Percentiles rank a stretch among this genome's conserved stretches.
Evolutionary conservation across 2,888 invertebrate genomes (phyloP).

Genomic region (Lasioglossum villosulum): DNA sequence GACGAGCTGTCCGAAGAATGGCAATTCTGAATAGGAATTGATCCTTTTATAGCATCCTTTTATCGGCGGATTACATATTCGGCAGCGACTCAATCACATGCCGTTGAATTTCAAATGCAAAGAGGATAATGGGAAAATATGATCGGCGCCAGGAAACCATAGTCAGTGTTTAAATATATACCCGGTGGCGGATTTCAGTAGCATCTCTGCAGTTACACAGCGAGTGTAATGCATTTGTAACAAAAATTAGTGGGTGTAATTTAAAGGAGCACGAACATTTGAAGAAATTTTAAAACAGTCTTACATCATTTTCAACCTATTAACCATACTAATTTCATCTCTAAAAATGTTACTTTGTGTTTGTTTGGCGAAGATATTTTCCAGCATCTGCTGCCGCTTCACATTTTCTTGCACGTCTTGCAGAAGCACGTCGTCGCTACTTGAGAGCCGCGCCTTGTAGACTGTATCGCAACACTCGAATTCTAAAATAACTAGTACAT

Average conservation of each 20-base stretch:
- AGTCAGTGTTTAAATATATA: not conserved
- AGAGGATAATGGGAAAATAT: not conserved
- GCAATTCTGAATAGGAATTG: conserved; percentile 2
- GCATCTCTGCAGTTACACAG: too few species aligned
- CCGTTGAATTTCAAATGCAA: not conserved
- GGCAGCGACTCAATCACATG: not conserved
- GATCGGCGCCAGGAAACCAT: not conserved
- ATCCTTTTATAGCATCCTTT: not conserved
- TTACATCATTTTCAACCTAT: too few species aligned
- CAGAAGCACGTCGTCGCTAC: conserved; percentile 28
- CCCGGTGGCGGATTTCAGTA: too few species aligned
- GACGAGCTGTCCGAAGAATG: conserved; percentile 4
- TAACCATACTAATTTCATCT: not conserved
- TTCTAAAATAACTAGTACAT: conserved; percentile 72
- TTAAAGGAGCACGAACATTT: too few species aligned
- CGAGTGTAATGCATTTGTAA: too few species aligned
- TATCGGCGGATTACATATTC: not conserved
- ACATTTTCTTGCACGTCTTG: conserved; percentile 3
- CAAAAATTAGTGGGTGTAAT: too few species aligned
- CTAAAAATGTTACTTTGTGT: not conserved
- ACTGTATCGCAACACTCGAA: conserved; percentile 66
- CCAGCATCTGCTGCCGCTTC: not conserved
- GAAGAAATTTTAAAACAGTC: too few species aligned
- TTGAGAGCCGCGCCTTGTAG: conserved; percentile 34
- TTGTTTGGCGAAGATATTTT: not conserved